Evolutionary conservation across 2,797 vertebrate genomes (phyloP), one percentile per base, ranked within the genome.

Genomic region (Trachurus trachurus): DNA sequence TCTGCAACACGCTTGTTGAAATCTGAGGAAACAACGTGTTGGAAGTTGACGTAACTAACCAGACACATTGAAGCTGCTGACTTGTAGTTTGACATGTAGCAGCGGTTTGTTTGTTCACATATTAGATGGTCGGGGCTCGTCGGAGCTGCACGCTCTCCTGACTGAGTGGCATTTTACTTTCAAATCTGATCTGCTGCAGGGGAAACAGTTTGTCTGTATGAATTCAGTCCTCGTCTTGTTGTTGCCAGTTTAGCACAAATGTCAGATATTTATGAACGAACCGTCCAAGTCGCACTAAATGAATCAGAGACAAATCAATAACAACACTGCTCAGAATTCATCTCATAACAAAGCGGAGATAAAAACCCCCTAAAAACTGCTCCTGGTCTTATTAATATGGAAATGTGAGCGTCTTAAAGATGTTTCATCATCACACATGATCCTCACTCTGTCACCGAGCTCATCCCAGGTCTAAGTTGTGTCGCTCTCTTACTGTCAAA

Each of bases 401-500:
- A 52, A 12, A 52, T 13, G 2, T 4, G 21, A 22, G 21, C 12
- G 39, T 40, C 8, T 42, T 42, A 16, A 45, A 61, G 16, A 40
- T 66, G 13, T 52, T 44, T 70, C 44, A 56, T 78, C 44, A 44
- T 78, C 44, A 44, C 29, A 52, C 29, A 13, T 10, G 22, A 13
- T 12, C 34, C 10, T 61, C 26, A 71, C 70, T 57, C 67, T 50
- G 19, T 59, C 40, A 17, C 40, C 21, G 56, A 77, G 37, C 34
- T 22, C 34, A 61, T 70, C 31, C 31, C 31, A 34, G 6, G 31
- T 6, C 26, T n/a, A n/a, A n/a, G n/a, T n/a, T n/a, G n/a, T 3
- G 2, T 5, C 31, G 31, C 31, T 31, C 31, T 31, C 81, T 63
- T 67, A 69, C 66, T 71, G 62, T 79, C 39, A 59, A 22, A 77